Conservation (phyloP, 2,888 invertebrate genomes). For the Ophion obscuratus region DNA sequence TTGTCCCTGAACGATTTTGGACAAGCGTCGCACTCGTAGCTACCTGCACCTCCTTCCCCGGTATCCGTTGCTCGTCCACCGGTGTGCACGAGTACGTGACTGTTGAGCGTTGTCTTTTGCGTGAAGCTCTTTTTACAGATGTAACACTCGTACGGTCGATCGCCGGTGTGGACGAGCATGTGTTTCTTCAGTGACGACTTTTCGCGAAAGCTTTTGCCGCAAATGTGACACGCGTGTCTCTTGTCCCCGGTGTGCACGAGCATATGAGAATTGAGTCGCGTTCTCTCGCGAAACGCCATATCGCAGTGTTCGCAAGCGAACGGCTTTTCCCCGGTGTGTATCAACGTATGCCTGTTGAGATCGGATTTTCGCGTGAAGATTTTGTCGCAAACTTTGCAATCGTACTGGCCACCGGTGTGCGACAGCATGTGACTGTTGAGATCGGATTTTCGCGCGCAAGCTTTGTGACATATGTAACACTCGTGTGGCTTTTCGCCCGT, state of each 20-base stretch:
- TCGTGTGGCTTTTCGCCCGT: slow-evolving; percentile 82
- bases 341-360: slow-evolving; percentile 80
- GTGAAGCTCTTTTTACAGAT: slow-evolving; percentile 80
- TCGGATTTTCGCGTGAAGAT: slow-evolving; percentile 82
- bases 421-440: slow-evolving; percentile 81
- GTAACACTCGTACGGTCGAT: slow-evolving; percentile 79
- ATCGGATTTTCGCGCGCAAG: slow-evolving; percentile 81
- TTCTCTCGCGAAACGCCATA: slow-evolving; percentile 81
- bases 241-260: slow-evolving; percentile 80
- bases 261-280: slow-evolving; percentile 80
- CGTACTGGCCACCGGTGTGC: slow-evolving; percentile 82
- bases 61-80: slow-evolving; percentile 70
- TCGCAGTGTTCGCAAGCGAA: slow-evolving; percentile 80
- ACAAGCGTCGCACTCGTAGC: slow-evolving; percentile 79
- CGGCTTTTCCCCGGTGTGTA: slow-evolving; percentile 81
- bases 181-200: slow-evolving; percentile 79
- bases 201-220: slow-evolving; percentile 79
- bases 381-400: slow-evolving; percentile 81
- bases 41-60: neutral
- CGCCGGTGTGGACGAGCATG: slow-evolving; percentile 79
- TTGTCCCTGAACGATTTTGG: slow-evolving; percentile 79
- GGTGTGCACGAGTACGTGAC: slow-evolving; percentile 79
- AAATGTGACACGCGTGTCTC: slow-evolving; percentile 79
- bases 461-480: slow-evolving; percentile 81
- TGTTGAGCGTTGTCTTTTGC: slow-evolving; percentile 79